These are phyloP conservation scores for Peromyscus melanophrys DNA, from an alignment of 2,797 vertebrate species.

Conservation along the genomic window DNA sequence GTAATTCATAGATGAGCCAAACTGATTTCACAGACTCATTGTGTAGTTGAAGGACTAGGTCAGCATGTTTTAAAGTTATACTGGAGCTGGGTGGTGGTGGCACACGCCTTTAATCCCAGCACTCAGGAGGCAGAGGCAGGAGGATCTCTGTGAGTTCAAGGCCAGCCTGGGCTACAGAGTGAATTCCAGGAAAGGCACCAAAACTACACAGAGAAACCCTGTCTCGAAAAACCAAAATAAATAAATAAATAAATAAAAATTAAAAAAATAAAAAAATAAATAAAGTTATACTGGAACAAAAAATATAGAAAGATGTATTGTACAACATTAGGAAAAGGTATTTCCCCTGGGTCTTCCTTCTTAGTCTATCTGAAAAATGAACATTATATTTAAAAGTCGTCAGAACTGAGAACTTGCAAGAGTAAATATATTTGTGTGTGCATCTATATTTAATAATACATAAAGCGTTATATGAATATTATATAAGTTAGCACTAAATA, in stretches of 20 bases:
- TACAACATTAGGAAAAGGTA: conserved; percentile 43
- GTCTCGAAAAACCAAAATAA: no score
- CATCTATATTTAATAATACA: conserved; percentile 67
- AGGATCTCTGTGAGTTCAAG: no score
- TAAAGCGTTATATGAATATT: conserved; percentile 63
- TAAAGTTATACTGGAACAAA: conserved; percentile 29
- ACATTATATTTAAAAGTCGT: conserved; percentile 69
- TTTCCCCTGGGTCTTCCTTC: conserved; percentile 53
- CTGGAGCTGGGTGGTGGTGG: background rate
- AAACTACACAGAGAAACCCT: no score
- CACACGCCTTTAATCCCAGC: no score
- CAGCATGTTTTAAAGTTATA: conserved; percentile 58
- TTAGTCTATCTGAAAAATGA: conserved; percentile 53
- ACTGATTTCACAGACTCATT: conserved; percentile 12
- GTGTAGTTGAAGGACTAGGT: conserved; percentile 24
- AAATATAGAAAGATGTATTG: conserved; percentile 15
- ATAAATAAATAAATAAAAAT: no score
- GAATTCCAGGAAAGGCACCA: no score
- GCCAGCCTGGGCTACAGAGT: no score
- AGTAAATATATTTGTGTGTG: background rate
- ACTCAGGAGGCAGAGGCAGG: no score
- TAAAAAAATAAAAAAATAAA: no score
- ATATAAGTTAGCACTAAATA: conserved; percentile 80
- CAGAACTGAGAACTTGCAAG: conserved; percentile 59
- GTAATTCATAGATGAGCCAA: conserved; percentile 27